Percentiles rank a stretch among this genome's conserved stretches.
Conservation (phyloP, 2,113 vertebrate species). For the Psammodynastes pulverulentus region DNA sequence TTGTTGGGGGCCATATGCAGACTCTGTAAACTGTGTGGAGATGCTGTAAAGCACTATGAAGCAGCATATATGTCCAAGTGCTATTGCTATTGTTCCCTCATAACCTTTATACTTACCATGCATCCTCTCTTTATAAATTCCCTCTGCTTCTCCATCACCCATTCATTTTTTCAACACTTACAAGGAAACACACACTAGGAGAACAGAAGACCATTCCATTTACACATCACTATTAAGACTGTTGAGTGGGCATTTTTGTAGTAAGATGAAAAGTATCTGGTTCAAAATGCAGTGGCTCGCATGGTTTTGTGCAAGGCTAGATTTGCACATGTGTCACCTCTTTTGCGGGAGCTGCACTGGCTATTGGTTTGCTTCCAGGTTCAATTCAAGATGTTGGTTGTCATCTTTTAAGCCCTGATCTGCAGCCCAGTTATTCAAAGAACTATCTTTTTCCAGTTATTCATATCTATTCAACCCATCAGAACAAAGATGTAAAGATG, state of each 20-base stretch:
- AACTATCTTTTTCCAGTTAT: neutral
- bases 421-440: neutral
- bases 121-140: neutral
- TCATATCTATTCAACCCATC: neutral
- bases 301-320: too few species aligned
- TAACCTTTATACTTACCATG: too few species aligned
- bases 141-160: neutral
- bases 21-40: too few species aligned
- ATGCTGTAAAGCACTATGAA: too few species aligned
- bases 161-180: neutral
- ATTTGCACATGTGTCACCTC: too few species aligned
- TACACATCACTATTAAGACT: neutral
- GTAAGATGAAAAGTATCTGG: too few species aligned
- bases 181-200: neutral
- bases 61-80: too few species aligned
- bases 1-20: too few species aligned
- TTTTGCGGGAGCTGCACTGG: neutral
- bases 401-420: neutral
- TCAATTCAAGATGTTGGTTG: neutral
- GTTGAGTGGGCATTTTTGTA: neutral
- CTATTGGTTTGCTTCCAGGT: neutral
- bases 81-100: too few species aligned
- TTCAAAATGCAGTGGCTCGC: too few species aligned
- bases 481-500: neutral
- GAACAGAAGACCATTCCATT: neutral